These are phyloP conservation scores for Euschistus heros DNA, from an alignment of 1,140 invertebrate genomes.

Conservation along the genomic window DNA sequence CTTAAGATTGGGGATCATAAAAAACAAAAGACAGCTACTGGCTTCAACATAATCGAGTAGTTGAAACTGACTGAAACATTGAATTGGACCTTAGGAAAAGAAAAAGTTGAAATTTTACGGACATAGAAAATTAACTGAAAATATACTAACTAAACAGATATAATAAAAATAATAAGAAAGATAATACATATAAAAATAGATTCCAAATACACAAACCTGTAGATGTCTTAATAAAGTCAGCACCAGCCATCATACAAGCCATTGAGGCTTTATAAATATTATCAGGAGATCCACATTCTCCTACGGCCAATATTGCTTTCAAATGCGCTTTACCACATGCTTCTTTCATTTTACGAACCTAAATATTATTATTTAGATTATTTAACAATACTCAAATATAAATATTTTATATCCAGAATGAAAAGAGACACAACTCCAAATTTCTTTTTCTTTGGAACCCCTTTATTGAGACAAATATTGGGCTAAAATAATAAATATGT, in stretches of 20 bases:
- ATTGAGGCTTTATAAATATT: conserved; percentile 89
- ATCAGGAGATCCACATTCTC: conserved; percentile 76
- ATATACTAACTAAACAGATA: neutral
- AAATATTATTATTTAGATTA: neutral
- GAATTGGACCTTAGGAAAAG: no score
- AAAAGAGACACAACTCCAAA: no score
- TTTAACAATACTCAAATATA: neutral
- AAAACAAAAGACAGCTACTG: no score
- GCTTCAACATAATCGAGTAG: no score
- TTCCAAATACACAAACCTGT: conserved; percentile 50
- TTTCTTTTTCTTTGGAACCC: no score
- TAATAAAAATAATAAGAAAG: neutral
- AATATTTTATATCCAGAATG: no score
- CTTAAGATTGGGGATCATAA: no score
- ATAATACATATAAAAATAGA: neutral
- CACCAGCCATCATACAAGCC: conserved; percentile 87
- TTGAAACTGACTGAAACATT: no score
- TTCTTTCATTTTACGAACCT: conserved; percentile 44
- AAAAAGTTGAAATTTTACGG: neutral
- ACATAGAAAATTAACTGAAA: neutral
- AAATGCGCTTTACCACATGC: conserved; percentile 70
- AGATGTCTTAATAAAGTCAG: conserved; percentile 98
- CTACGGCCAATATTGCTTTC: conserved; percentile 90
- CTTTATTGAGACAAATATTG: no score
- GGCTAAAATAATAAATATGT: no score